Conservation (phyloP, 23 tunicate genomes). For the Aplidium turbinatum region DNA sequence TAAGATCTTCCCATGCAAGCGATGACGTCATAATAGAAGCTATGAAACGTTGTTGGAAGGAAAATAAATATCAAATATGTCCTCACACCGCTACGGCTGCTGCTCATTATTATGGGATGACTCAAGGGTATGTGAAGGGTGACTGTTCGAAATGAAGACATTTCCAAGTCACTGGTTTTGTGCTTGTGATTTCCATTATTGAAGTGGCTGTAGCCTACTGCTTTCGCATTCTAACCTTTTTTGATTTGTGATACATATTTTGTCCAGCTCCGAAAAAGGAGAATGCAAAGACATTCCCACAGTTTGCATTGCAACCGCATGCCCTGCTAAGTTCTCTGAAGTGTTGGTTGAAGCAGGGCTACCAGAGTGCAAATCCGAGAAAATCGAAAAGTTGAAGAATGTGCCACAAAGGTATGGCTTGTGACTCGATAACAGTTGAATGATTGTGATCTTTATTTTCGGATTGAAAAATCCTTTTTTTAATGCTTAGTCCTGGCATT, state of each 20-base stretch:
- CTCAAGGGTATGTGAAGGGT: slow-evolving; percentile 38
- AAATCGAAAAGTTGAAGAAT: slow-evolving; percentile 7
- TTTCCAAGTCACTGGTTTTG: no score
- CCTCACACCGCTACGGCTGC: slow-evolving; percentile 75
- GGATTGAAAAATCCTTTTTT: no score
- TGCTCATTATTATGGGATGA: slow-evolving; percentile 49
- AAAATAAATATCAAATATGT: slow-evolving; percentile 56
- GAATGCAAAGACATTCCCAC: slow-evolving; percentile 31
- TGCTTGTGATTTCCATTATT: no score
- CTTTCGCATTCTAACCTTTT: no score
- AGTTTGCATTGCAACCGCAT: slow-evolving; percentile 48
- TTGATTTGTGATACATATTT: background rate
- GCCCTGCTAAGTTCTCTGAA: slow-evolving; percentile 54
- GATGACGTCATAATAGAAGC: slow-evolving; percentile 47
- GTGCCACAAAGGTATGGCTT: slow-evolving; percentile 6
- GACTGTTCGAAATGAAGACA: no score
- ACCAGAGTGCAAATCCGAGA: slow-evolving; percentile 18
- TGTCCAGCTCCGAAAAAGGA: background rate
- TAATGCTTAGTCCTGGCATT: no score
- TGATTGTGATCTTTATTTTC: background rate
- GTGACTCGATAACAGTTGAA: background rate
- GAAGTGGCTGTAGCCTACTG: no score
- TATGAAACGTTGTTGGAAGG: slow-evolving; percentile 60
- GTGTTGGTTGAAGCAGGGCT: slow-evolving; percentile 37
- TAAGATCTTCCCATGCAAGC: slow-evolving; percentile 49